Evolutionary conservation across 2,888 invertebrate genomes (phyloP), one percentile per base, ranked within the genome.

Genomic region (Calameuta pallipes): DNA sequence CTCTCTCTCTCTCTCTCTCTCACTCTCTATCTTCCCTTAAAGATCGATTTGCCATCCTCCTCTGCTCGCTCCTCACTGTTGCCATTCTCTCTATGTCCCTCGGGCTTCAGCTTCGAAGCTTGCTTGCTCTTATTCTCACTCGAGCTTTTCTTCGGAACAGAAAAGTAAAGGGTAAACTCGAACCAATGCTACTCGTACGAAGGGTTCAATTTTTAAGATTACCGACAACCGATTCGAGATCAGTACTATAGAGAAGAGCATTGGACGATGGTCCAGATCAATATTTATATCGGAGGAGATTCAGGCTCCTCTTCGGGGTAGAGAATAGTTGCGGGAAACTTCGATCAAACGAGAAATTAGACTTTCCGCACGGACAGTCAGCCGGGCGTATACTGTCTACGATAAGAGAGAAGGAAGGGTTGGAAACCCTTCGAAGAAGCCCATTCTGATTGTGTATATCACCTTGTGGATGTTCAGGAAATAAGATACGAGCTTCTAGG

Each of bases 341-440:
- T 80, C 76, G 82, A 82, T 82, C 80, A 82, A 82, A 82, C 80
- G 82, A 80, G 82, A 82, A 82, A 82, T 80, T 82, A 82, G 80
- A 82, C 79, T 82, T 82, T 79, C 79, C 82, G 82, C 76, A 73
- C 79, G 77, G 77, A 37, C 79, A 78, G 78, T 78, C 81, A 82
- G 82, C 74, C 78, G 74, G 33, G 68, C 74, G 75, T 33, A 41
- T 56, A 56, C 41, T 56, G 75, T 56, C 75, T 82, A 70, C 73
- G 74, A 74, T 37, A 77, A 77, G 77, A 80, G 41, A 9, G 41
- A 56, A 56, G 78, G 80, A 80, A 81, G 78, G 77, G 78, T 75
- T 37, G 23, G 41, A 23, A 56, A 56, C 41, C 41, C 41, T 56
- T 56, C 23, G 41, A 56, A 56, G 41, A 56, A 56, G 41, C 6